Conservation (phyloP, 2,888 invertebrate genomes). For the Diaprepes abbreviatus region DNA sequence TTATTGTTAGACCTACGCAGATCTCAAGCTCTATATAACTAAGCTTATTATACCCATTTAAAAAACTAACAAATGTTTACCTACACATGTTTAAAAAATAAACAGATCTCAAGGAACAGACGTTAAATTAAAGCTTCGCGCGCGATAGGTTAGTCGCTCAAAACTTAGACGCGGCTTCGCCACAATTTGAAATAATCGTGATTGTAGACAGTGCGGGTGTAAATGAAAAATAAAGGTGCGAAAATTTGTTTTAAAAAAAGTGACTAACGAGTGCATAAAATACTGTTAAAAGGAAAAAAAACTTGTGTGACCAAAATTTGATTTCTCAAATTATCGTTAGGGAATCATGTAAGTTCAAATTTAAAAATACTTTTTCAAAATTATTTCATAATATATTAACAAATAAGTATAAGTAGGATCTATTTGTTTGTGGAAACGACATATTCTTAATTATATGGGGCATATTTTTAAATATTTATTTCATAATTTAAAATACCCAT, state of each 20-base stretch:
- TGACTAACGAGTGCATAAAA: too few relatives aligned
- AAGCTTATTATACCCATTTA: constrained; percentile 37
- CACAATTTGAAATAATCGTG: constrained; percentile 23
- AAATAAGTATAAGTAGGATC: too few relatives aligned
- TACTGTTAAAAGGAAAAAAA: too few relatives aligned
- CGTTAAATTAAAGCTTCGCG: constrained; percentile 12
- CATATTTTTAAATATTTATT: too few relatives aligned
- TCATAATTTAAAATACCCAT: too few relatives aligned
- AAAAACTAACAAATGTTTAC: constrained; percentile 46
- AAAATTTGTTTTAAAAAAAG: constrained; percentile 1
- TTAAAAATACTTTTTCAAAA: too few relatives aligned
- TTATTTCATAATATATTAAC: too few relatives aligned
- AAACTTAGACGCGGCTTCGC: constrained; percentile 10
- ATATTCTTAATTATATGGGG: too few relatives aligned
- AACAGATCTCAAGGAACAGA: constrained; percentile 48
- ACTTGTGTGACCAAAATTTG: background rate
- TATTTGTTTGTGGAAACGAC: too few relatives aligned
- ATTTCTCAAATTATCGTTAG: background rate
- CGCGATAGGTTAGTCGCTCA: constrained; percentile 18
- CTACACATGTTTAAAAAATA: constrained; percentile 42
- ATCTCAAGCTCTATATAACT: constrained; percentile 6
- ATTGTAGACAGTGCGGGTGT: constrained; percentile 13
- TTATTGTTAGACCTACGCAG: constrained; percentile 9
- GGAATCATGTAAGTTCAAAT: background rate
- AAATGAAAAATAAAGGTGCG: background rate